phyloP scores from a whole-genome alignment of 2,113 vertebrate genomes.

The cattle (Bos taurus) region ARS-UCD2.0 NC_037331.1:87209501-87210000 shows the following conservation, averaged over 20 bases:
- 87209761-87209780: background rate
- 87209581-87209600: background rate
- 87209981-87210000: background rate
- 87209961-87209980: background rate
- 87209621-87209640: background rate
- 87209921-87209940: background rate
- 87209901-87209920: rapidly evolving
- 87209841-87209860: background rate
- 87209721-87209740: background rate
- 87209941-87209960: background rate
- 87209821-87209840: background rate
- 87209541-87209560: conserved; percentile 28
- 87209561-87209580: background rate
- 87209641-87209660: background rate
- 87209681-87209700: background rate
- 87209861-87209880: background rate
- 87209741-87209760: background rate
- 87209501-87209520: background rate
- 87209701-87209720: background rate
- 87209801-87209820: background rate
- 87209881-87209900: background rate
- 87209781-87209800: background rate
- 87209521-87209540: background rate
- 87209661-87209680: background rate
- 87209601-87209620: background rate